A percentile compares a stretch with the other conserved stretches of the same genome.
phyloP scores from a whole-genome alignment of 1,140 invertebrate species.

The Penaeus indicus region DNA sequence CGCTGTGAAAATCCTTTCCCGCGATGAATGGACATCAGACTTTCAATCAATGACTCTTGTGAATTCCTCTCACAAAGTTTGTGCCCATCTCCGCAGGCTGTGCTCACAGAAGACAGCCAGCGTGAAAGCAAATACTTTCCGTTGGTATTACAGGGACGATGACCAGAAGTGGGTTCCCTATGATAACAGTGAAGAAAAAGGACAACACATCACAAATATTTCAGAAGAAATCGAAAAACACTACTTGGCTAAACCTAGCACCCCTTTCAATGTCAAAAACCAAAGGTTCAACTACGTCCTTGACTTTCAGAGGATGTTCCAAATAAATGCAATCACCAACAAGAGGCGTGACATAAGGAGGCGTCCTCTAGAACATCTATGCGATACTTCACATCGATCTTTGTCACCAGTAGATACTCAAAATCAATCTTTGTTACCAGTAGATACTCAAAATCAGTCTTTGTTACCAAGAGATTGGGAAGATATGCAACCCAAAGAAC shows the following conservation, averaged over 20 bases:
- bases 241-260: not conserved
- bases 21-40: not conserved
- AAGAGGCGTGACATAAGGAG: not conserved
- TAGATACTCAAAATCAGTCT: not conserved
- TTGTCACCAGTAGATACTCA: not conserved
- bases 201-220: no score
- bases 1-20: not conserved
- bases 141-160: no score
- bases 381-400: not conserved
- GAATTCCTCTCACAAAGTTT: no score
- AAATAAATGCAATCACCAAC: not conserved
- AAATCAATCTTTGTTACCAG: not conserved
- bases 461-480: not conserved
- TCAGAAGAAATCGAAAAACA: no score
- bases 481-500: slow-evolving; percentile 5
- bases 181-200: no score
- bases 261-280: not conserved
- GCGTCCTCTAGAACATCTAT: not conserved
- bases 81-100: no score
- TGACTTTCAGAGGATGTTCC: not conserved
- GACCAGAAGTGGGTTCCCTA: no score
- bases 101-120: no score
- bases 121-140: no score
- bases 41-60: not conserved
- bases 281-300: not conserved